Conservation (phyloP, 2,888 invertebrate species). For the Disparrhopalites patrizii region DNA sequence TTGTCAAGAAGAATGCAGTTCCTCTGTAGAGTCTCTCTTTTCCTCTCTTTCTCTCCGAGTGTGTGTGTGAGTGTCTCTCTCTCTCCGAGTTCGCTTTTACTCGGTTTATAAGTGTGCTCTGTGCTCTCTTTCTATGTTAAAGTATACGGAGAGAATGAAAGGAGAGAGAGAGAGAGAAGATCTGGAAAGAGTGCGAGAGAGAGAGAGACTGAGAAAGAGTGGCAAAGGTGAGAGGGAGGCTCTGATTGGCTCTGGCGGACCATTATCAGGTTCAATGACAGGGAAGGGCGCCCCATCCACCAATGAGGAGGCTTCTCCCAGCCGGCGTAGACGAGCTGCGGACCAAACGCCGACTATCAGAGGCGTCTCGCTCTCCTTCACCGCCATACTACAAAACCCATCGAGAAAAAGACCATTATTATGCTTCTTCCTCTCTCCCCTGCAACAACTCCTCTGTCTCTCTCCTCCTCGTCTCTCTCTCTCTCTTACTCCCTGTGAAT, state of each 20-base stretch:
- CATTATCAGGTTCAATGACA: conserved; percentile 45
- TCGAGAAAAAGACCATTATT: neutral
- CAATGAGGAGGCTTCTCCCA: conserved; percentile 27
- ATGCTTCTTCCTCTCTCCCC: neutral
- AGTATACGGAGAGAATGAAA: conserved; percentile 5
- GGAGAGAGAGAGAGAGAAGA: neutral
- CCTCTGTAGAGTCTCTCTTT: conserved; percentile 1
- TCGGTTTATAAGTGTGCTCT: neutral
- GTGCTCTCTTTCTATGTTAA: no score
- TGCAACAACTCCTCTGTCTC: neutral
- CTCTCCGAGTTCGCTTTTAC: neutral
- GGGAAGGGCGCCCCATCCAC: conserved; percentile 38
- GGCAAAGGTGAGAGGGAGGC: no score
- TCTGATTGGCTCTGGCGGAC: conserved; percentile 20
- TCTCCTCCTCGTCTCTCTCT: conserved; percentile 11
- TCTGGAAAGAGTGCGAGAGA: neutral
- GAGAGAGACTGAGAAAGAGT: neutral
- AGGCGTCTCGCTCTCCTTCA: conserved; percentile 23
- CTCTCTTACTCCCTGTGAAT: neutral
- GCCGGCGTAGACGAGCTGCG: conserved; percentile 4
- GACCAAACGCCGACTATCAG: conserved; percentile 19
- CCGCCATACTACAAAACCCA: conserved; percentile 3
- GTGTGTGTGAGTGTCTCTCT: neutral
- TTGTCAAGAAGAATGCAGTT: conserved; percentile 8
- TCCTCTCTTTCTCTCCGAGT: no score